These are phyloP conservation scores for Ondatra zibethicus DNA, from an alignment of 2,113 vertebrate genomes.

Conservation along the genomic window DNA sequence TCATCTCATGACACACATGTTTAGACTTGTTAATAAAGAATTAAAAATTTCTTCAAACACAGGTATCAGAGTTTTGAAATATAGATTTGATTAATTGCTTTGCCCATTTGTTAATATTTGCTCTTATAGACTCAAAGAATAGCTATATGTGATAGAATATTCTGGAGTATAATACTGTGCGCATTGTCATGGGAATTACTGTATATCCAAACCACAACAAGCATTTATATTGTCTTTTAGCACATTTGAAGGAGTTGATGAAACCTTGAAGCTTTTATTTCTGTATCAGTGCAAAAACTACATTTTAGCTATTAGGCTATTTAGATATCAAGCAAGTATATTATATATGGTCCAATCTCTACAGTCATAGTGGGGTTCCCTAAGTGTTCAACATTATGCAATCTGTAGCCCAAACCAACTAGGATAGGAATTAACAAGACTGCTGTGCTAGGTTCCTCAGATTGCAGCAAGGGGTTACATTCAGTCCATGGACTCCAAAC, in stretches of 20 bases:
- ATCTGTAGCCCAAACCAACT: background rate
- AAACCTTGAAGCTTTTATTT: background rate
- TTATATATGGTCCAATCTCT: background rate
- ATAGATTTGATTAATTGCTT: background rate
- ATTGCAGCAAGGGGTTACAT: accelerated
- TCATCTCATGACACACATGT: background rate
- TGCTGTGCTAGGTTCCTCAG: background rate
- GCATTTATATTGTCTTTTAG: background rate
- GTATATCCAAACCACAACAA: background rate
- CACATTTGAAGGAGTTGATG: background rate
- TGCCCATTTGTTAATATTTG: background rate
- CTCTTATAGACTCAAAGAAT: background rate
- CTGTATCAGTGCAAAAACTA: background rate
- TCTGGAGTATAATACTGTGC: background rate
- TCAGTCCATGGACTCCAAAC: background rate
- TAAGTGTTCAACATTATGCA: background rate
- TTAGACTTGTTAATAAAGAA: slow-evolving; percentile 17
- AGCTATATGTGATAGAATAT: background rate
- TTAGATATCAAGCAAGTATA: background rate
- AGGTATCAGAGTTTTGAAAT: background rate
- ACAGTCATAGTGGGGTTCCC: too few relatives aligned
- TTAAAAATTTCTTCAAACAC: background rate
- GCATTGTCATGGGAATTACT: background rate
- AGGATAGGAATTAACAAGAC: accelerated
- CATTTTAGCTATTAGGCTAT: background rate